Base-by-base conservation (phyloP, 2,888 invertebrate species). In the Agonum fuliginosum region DNA sequence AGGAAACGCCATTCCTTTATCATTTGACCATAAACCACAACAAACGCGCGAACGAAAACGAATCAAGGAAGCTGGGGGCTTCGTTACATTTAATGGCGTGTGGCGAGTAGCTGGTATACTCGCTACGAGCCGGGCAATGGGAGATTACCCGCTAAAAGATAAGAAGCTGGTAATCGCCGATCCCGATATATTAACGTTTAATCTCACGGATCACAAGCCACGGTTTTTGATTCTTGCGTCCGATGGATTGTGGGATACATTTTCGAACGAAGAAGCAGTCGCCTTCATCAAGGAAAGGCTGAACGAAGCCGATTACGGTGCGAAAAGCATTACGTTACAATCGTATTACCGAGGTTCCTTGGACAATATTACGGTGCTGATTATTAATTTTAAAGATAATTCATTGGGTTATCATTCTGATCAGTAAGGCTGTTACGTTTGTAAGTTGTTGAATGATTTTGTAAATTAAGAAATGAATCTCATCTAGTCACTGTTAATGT, bases 191-290 rank as follows among this genome's bases (percentile, higher is more conserved):
- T 88, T 97, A 82, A 95, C 96, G 27, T 97, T 98, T 85, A 95
- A 97, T 87, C 88, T 98, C 78, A 90, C 91, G 78, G 95, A 96
- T 86, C 93, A 95, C 84, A 93, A 93, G 84, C 97, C 97, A 0
- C 91, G 93, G 88, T 98, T 98, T 87, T 87, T 98, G 81, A 93
- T 98, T 79, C 89, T 98, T 78, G 98, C 98, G 10, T 95, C 97
- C 0, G 98, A 98, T 88, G 98, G 98, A 1, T 89, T 98, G 30
- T 98, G 98, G 98, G 98, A 98, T 86, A 97, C 96, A 17, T 97
- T 98, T 86, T 91, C 93, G 48, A 98, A 98, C 87, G 97, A 98
- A 85, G 98, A 98, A 87, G 98, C 98, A 22, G 93, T 97, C 10
- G 93, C 92, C 81, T 97, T 94, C 86, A 93, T 97, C 72, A 94